Base-by-base conservation (phyloP, 2,888 invertebrate species). In the Ormyrus rosae region DNA sequence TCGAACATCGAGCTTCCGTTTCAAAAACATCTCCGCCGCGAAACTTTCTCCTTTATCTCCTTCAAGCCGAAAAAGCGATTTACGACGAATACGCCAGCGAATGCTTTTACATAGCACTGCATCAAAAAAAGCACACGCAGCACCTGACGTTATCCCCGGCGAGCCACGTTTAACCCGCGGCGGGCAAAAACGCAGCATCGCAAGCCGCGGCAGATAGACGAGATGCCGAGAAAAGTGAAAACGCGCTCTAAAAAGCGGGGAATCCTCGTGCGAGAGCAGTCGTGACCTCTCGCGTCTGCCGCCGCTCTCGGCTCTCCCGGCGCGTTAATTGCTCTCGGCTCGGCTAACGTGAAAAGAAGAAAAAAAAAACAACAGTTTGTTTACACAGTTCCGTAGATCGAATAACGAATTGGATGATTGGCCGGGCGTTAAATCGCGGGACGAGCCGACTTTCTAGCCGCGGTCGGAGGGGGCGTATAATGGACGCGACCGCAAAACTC, bases 321-420 rank as follows among this genome's bases (percentile, higher is more conserved):
- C n/a, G 19, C 34, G 60, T 34, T 60, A 60, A 60, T 60, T 45
- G n/a, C 60, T 60, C 60, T 34, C 34, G 34, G 0, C 60, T 19
- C 13, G 13, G 13, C 13, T 13, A 13, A 2, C 13, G 60, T 9
- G 60, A 2, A 34, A 19, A 7, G 60, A 60, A 34, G 56, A 56
- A 56, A 6, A 9, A 9, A 13, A 56, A 56, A 56, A 3, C 2
- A n/a, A 6, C 56, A 0, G 46, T 63, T 10, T 60, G 60, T 19
- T 60, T 34, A 34, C 0, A 2, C 19, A 10, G 34, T 7, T 4
- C 1, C 6, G 46, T 0, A 10, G 11, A 10, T 63, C 6, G 19
- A 34, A 45, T 55, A 68, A 68, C 67, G 53, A 68, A 68, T 68
- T 68, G 67, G 67, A 53, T 55, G 67, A 68, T 68, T 68, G 67